phyloP scores from a whole-genome alignment of 1,140 invertebrate genomes.

The Hylaeus volcanicus region DNA sequence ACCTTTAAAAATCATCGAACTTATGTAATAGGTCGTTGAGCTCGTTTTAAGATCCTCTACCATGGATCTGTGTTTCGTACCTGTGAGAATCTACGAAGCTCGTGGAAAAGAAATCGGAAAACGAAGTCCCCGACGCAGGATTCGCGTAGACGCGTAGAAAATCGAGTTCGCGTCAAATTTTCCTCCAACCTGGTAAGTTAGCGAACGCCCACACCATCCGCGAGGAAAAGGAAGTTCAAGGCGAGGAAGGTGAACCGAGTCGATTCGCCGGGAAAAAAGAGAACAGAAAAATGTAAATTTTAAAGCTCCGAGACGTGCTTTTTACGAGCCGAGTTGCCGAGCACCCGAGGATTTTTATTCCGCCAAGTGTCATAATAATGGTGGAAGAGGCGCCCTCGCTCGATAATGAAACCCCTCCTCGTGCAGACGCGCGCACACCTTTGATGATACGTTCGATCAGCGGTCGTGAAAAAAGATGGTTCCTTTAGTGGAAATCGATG shows the following conservation, averaged over 20 bases:
- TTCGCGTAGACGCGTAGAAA: conserved; percentile 8
- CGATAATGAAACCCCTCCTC: conserved; percentile 34
- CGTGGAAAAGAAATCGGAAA: too few species aligned
- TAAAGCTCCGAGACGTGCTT: not conserved
- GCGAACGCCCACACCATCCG: not conserved
- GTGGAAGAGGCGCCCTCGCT: conserved; percentile 3
- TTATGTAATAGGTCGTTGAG: too few species aligned
- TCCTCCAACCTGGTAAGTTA: not conserved
- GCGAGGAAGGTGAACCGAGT: not conserved
- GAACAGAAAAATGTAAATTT: conserved; percentile 18
- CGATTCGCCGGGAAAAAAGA: conserved; percentile 1
- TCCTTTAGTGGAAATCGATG: not conserved
- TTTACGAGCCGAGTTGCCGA: not conserved
- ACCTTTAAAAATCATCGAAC: too few species aligned
- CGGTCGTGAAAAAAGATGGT: conserved; percentile 18
- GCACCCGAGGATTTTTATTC: conserved; percentile 16
- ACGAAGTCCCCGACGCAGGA: not conserved
- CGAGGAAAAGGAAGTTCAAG: not conserved
- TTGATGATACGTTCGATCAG: conserved; percentile 16
- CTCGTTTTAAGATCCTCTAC: too few species aligned
- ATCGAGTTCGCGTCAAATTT: conserved; percentile 14
- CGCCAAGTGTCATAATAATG: not conserved
- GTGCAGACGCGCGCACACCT: conserved; percentile 22
- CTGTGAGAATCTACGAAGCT: too few species aligned
- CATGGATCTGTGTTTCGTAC: too few species aligned